Percentiles rank a stretch among this genome's conserved stretches.
phyloP scores from a whole-genome alignment of 2,113 vertebrate genomes.

The Chloebia gouldiae region DNA sequence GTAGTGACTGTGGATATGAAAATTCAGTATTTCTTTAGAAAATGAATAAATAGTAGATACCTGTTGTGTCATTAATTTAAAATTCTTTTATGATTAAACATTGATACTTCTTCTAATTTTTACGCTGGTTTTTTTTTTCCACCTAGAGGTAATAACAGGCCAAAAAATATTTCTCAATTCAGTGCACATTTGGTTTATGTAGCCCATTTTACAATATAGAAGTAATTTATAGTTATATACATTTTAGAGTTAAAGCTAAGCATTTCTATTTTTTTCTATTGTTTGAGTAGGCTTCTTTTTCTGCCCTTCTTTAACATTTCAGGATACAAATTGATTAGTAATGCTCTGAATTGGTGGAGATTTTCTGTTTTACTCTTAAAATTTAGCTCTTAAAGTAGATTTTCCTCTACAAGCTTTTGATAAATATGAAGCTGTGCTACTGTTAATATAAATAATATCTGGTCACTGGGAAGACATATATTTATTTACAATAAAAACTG shows the following conservation, averaged over 20 bases:
- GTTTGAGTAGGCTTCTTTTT: neutral
- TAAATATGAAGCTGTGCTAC: constrained; percentile 30
- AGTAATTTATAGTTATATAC: neutral
- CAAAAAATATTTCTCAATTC: constrained; percentile 23
- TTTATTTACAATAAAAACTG: constrained; percentile 31
- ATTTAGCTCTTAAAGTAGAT: neutral
- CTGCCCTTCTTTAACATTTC: neutral
- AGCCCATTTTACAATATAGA: neutral
- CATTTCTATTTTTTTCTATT: neutral
- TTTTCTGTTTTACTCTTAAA: constrained; percentile 11
- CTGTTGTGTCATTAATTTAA: neutral
- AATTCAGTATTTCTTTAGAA: neutral
- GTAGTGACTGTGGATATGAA: neutral
- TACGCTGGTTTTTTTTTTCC: neutral
- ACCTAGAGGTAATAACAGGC: neutral
- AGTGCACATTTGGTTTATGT: neutral
- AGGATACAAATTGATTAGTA: neutral
- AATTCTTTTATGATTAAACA: neutral
- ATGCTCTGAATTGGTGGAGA: neutral
- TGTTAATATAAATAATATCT: constrained; percentile 12
- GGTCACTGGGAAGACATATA: constrained; percentile 15
- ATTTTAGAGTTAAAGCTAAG: neutral
- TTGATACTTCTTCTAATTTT: neutral
- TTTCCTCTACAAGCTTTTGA: constrained; percentile 14
- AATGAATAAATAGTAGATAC: neutral